Conservation (phyloP, 2,888 invertebrate genomes). For the Dynastes hyllus region DNA sequence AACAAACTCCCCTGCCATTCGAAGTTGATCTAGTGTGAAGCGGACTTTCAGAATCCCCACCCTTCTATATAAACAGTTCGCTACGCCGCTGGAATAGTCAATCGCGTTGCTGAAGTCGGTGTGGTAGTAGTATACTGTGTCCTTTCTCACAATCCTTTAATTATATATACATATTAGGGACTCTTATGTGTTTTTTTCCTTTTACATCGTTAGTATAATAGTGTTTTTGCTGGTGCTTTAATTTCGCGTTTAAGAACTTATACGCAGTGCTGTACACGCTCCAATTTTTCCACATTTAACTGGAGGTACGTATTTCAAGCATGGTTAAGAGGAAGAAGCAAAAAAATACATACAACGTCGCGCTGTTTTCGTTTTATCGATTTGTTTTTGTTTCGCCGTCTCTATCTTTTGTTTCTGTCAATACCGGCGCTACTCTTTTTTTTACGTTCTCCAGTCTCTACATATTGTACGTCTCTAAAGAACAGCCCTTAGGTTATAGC, state of each 20-base stretch:
- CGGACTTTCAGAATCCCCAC: slow-evolving; percentile 57
- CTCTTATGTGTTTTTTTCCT: slow-evolving; percentile 29
- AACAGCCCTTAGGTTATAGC: background rate
- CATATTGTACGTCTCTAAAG: background rate
- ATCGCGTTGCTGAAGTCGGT: slow-evolving; percentile 27
- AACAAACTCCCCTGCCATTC: slow-evolving; percentile 24
- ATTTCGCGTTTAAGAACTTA: slow-evolving; percentile 15
- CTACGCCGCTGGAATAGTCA: background rate
- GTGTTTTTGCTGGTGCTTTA: slow-evolving; percentile 24
- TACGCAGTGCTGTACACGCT: background rate
- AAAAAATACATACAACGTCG: slow-evolving; percentile 11
- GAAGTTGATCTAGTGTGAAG: slow-evolving; percentile 52
- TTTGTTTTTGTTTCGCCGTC: slow-evolving; percentile 34
- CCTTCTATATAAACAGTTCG: slow-evolving; percentile 54
- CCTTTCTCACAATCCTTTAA: slow-evolving; percentile 13
- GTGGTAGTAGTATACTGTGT: slow-evolving; percentile 36
- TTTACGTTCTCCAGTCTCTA: background rate
- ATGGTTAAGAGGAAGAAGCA: background rate
- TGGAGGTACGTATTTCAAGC: slow-evolving; percentile 24
- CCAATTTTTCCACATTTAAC: background rate
- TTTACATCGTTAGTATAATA: background rate
- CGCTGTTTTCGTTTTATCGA: slow-evolving; percentile 29
- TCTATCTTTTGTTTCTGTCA: slow-evolving; percentile 36
- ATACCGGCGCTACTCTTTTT: slow-evolving; percentile 22
- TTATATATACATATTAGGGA: background rate